Conservation (phyloP, 2,113 vertebrate species). For the Capreolus pygargus region DNA sequence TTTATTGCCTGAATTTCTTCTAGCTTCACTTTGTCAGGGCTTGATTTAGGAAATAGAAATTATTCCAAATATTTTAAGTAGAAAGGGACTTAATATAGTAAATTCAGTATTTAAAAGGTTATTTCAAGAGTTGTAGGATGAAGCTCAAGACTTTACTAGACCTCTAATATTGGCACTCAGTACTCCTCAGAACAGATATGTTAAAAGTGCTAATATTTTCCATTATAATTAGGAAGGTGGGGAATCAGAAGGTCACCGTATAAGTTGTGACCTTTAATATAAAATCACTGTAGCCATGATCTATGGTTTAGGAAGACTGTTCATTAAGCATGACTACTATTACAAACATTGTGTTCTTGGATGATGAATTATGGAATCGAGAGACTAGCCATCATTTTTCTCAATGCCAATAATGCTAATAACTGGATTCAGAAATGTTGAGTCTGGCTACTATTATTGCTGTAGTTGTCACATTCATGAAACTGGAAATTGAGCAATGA, state of each 20-base stretch:
- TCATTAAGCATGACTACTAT: background rate
- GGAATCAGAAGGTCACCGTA: background rate
- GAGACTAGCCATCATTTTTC: background rate
- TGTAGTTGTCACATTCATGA: background rate
- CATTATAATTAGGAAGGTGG: background rate
- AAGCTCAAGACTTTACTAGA: background rate
- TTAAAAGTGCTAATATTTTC: background rate
- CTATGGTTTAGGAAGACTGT: background rate
- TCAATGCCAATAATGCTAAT: background rate
- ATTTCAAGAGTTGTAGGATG: background rate
- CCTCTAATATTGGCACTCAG: background rate
- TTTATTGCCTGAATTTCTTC: background rate
- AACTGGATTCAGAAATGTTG: background rate
- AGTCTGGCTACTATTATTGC: background rate
- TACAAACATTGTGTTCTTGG: background rate
- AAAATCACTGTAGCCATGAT: background rate
- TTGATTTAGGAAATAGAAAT: background rate
- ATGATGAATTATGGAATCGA: background rate
- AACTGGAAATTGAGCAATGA: background rate
- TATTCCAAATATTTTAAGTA: background rate
- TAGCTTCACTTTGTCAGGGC: background rate
- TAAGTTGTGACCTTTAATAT: background rate
- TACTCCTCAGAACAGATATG: background rate
- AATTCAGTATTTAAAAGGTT: background rate
- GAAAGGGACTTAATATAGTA: background rate